Evolutionary conservation across 2,888 invertebrate genomes (phyloP).

Genomic region (Camponotus fellah): DNA sequence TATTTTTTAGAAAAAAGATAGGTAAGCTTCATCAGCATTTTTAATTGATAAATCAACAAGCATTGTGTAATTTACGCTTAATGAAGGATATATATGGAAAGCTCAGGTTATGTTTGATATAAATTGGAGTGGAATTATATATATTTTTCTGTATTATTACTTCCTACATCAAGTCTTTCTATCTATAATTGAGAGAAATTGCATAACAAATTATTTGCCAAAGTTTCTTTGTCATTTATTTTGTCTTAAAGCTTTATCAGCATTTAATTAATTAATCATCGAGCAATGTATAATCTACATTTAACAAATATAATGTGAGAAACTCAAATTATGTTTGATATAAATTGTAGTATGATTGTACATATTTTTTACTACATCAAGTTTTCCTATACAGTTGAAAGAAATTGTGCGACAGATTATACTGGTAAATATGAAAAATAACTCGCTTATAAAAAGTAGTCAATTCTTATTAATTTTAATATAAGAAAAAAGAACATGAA

Average conservation of each 20-base stretch:
- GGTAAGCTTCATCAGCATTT: conserved; percentile 2
- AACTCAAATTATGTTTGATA: not conserved
- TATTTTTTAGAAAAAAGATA: not conserved
- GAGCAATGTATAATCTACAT: not conserved
- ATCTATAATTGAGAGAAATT: not conserved
- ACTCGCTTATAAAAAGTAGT: too few species aligned
- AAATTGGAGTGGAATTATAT: not conserved
- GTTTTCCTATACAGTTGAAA: not conserved
- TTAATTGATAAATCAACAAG: not conserved
- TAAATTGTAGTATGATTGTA: not conserved
- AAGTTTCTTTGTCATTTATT: not conserved
- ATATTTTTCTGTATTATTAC: not conserved
- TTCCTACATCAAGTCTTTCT: not conserved
- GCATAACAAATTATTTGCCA: not conserved
- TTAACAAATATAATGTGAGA: not conserved
- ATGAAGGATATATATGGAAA: not conserved
- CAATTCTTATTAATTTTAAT: too few species aligned
- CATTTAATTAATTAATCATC: not conserved
- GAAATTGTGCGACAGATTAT: not conserved
- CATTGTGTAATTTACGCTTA: too few species aligned
- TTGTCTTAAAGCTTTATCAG: not conserved
- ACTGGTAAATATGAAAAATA: too few species aligned
- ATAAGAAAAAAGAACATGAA: too few species aligned
- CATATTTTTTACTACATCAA: not conserved
- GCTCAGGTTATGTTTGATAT: not conserved